Evolutionary conservation across 2,888 invertebrate species (phyloP).

Genomic region (Drosophila monieri): DNA sequence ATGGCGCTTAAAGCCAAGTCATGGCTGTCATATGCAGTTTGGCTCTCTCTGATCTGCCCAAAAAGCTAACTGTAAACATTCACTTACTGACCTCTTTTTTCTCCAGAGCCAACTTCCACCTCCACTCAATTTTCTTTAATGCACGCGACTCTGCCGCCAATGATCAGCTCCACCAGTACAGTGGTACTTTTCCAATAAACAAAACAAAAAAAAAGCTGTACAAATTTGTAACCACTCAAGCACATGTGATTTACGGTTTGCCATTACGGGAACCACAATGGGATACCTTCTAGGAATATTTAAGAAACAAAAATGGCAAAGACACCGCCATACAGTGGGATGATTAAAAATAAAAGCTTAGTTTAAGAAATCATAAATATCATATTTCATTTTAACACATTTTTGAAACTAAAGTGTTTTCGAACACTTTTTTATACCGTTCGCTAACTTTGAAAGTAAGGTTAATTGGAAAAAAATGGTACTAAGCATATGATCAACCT

Average conservation of each 20-base stretch:
- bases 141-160: constrained; percentile 69
- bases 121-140: constrained; percentile 74
- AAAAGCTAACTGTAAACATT: constrained; percentile 77
- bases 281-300: neutral
- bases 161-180: constrained; percentile 47
- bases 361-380: neutral
- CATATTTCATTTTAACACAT: neutral
- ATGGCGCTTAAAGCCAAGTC: constrained; percentile 58
- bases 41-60: constrained; percentile 67
- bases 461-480: neutral
- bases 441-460: neutral
- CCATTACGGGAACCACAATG: neutral
- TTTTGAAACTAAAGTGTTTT: neutral
- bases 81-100: constrained; percentile 76
- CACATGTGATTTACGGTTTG: constrained; percentile 2
- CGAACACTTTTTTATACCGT: neutral
- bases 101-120: constrained; percentile 37
- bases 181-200: constrained; percentile 12
- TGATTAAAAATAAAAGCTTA: neutral
- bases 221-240: neutral
- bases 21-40: constrained; percentile 74
- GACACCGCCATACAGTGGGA: neutral
- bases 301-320: neutral
- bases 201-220: neutral
- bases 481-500: neutral